phyloP scores from a whole-genome alignment of 2,888 invertebrate genomes.

The Tetragnatha montana region DNA sequence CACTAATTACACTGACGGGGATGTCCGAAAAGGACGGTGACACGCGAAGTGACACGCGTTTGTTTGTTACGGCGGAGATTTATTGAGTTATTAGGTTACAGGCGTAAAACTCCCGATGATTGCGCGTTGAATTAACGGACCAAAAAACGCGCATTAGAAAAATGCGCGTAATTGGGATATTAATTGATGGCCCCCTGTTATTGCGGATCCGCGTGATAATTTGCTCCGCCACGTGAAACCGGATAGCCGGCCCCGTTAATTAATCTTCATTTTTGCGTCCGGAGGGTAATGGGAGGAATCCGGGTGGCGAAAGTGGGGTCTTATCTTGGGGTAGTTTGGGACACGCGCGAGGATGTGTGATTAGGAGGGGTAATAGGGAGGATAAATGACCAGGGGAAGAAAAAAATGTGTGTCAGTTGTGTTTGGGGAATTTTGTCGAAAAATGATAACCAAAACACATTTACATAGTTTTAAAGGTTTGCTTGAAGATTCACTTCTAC shows the following conservation, averaged over 20 bases:
- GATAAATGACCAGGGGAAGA: background rate
- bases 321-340: conserved; percentile 37
- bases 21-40: conserved; percentile 37
- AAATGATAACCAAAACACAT: too few species aligned
- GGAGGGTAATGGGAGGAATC: conserved; percentile 21
- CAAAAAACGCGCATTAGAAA: conserved; percentile 26
- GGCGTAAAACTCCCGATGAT: conserved; percentile 42
- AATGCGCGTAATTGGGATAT: conserved; percentile 54
- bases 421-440: background rate
- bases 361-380: background rate
- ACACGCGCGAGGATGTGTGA: conserved; percentile 10
- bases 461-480: too few species aligned
- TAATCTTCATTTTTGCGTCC: conserved; percentile 55
- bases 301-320: conserved; percentile 20
- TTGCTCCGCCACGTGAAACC: conserved; percentile 45
- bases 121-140: conserved; percentile 47
- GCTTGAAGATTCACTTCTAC: too few species aligned
- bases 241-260: conserved; percentile 54
- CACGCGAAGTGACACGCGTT: conserved; percentile 49
- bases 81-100: conserved; percentile 61
- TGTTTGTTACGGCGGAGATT: conserved; percentile 56
- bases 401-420: background rate
- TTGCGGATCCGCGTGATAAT: conserved; percentile 50
- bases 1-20: conserved; percentile 41
- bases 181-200: conserved; percentile 60